phyloP scores from a whole-genome alignment of 2,888 invertebrate genomes.

The Tiliacea citrago region DNA sequence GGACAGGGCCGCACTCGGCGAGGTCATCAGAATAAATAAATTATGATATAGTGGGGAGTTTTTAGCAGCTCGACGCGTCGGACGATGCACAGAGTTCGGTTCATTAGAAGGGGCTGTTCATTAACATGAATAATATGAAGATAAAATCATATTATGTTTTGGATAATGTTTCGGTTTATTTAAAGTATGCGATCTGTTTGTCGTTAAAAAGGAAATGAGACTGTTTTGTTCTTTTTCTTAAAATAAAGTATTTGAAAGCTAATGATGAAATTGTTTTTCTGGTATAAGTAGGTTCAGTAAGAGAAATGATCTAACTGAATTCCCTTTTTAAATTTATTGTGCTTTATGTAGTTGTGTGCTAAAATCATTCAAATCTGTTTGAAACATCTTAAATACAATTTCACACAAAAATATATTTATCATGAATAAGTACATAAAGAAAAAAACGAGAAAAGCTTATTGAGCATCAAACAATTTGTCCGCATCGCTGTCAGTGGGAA shows the following conservation, averaged over 20 bases:
- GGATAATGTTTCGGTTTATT: neutral
- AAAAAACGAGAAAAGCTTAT: neutral
- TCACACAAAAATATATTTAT: no score
- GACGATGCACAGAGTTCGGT: conserved; percentile 70
- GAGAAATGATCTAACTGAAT: no score
- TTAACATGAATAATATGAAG: no score
- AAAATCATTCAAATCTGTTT: no score
- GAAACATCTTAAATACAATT: no score
- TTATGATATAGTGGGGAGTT: conserved; percentile 88
- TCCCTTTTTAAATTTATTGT: no score
- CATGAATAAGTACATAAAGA: neutral
- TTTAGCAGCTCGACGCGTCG: conserved; percentile 79
- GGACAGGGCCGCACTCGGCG: conserved; percentile 82
- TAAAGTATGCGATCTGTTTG: neutral
- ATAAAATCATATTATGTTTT: neutral
- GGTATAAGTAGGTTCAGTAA: no score
- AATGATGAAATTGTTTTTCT: neutral
- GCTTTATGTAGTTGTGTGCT: no score
- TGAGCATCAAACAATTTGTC: no score
- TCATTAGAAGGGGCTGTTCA: conserved; percentile 65
- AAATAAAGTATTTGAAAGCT: neutral
- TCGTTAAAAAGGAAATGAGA: neutral
- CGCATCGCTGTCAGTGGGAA: neutral
- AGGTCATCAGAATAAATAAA: conserved; percentile 90
- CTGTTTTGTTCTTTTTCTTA: neutral